Evolutionary conservation across 2,888 invertebrate species (phyloP).

Genomic region (Phengaris arion): DNA sequence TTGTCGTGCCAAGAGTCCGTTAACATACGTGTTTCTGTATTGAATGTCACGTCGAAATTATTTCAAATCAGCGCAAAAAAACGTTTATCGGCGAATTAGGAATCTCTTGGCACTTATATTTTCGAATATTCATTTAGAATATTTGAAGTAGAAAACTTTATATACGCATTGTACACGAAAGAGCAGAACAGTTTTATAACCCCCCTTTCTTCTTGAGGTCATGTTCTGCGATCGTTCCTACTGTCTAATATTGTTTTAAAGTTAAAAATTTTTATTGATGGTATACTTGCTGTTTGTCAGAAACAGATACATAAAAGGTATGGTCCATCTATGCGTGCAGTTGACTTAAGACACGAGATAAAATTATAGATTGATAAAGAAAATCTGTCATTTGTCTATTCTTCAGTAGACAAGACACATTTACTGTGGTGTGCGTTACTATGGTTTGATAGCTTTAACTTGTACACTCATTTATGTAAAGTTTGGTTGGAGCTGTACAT

Average conservation of each 20-base stretch:
- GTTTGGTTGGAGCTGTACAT: neutral
- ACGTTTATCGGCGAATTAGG: too few species aligned
- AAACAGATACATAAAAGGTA: neutral
- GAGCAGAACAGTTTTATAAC: neutral
- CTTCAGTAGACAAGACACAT: neutral
- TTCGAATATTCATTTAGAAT: neutral
- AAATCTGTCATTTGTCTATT: too few species aligned
- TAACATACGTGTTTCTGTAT: too few species aligned
- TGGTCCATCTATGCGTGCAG: too few species aligned
- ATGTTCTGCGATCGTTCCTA: neutral
- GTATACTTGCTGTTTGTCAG: neutral
- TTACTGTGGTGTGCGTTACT: neutral
- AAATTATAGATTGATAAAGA: too few species aligned
- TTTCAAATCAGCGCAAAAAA: too few species aligned
- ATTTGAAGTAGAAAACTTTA: neutral
- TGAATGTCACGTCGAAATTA: too few species aligned
- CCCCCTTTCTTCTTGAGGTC: neutral
- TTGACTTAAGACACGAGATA: too few species aligned
- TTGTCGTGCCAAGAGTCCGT: neutral
- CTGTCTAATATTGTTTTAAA: neutral
- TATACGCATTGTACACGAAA: neutral
- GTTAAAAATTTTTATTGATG: neutral
- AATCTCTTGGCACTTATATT: neutral
- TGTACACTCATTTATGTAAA: neutral
- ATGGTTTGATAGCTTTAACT: constrained; percentile 6